A percentile compares a stretch with the other conserved stretches of the same genome.
Evolutionary conservation across 2,888 invertebrate genomes (phyloP).

Genomic region (Amaurobius ferox): DNA sequence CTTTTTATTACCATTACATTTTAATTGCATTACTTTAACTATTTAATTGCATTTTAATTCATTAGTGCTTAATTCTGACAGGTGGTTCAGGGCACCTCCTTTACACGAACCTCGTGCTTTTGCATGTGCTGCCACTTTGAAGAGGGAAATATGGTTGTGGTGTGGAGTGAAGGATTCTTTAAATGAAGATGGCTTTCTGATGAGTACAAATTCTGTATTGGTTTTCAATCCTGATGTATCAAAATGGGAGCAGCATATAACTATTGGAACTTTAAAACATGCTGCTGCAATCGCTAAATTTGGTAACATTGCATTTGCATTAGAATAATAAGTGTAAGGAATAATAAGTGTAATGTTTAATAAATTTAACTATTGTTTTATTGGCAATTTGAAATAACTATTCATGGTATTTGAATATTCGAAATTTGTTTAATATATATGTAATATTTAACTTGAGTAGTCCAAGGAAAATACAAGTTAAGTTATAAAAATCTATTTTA

Average conservation of each 20-base stretch:
- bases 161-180: constrained; percentile 53
- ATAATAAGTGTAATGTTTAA: no score
- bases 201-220: constrained; percentile 47
- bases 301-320: constrained; percentile 37
- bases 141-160: constrained; percentile 64
- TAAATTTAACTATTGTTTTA: no score
- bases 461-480: no score
- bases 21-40: no score
- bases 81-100: constrained; percentile 42
- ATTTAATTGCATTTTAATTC: no score
- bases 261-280: constrained; percentile 54
- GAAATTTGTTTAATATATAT: no score
- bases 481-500: no score
- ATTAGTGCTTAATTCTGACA: constrained; percentile 15
- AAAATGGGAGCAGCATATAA: constrained; percentile 46
- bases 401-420: no score
- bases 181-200: constrained; percentile 34
- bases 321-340: no score
- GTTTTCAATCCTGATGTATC: constrained; percentile 45
- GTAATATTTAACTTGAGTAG: no score
- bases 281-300: constrained; percentile 44
- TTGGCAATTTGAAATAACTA: no score
- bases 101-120: constrained; percentile 58
- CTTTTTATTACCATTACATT: no score
- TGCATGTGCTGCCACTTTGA: constrained; percentile 42